A percentile compares a stretch with the other conserved stretches of the same genome.
These are phyloP conservation scores for Trissonchulus latispiculum DNA, from an alignment of 2,888 invertebrate species.

Conservation along the genomic window DNA sequence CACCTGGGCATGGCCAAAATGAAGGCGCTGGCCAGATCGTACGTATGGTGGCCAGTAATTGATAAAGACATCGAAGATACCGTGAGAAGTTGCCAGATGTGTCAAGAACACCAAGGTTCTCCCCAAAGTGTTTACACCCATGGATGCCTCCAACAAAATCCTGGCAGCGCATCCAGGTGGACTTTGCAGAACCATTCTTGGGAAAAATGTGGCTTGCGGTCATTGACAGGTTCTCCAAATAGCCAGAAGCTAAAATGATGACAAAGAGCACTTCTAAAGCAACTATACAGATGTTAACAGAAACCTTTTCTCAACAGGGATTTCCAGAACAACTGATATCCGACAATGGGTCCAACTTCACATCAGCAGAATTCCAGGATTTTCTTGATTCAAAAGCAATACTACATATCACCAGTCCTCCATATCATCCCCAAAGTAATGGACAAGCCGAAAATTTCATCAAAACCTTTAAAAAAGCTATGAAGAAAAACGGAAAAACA, in stretches of 20 bases:
- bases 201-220: slow-evolving; percentile 41
- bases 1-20: slow-evolving; percentile 36
- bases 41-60: slow-evolving; percentile 37
- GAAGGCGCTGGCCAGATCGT: slow-evolving; percentile 34
- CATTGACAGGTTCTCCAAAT: slow-evolving; percentile 46
- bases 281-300: not conserved
- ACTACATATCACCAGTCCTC: too few relatives aligned
- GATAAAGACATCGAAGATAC: too few relatives aligned
- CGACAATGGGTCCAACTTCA: too few relatives aligned
- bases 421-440: too few relatives aligned
- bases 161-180: slow-evolving; percentile 46
- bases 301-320: not conserved
- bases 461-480: too few relatives aligned
- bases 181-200: slow-evolving; percentile 45
- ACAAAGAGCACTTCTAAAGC: not conserved
- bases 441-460: too few relatives aligned
- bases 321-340: not conserved
- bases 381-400: too few relatives aligned
- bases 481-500: not conserved
- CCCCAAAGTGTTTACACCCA: slow-evolving; percentile 28
- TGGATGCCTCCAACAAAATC: slow-evolving; percentile 36
- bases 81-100: too few relatives aligned
- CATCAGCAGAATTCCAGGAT: too few relatives aligned
- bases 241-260: slow-evolving; percentile 37
- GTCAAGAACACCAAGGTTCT: too few relatives aligned